Evolutionary conservation across 2,113 vertebrate genomes (phyloP).

Genomic region (Sapajus apella): DNA sequence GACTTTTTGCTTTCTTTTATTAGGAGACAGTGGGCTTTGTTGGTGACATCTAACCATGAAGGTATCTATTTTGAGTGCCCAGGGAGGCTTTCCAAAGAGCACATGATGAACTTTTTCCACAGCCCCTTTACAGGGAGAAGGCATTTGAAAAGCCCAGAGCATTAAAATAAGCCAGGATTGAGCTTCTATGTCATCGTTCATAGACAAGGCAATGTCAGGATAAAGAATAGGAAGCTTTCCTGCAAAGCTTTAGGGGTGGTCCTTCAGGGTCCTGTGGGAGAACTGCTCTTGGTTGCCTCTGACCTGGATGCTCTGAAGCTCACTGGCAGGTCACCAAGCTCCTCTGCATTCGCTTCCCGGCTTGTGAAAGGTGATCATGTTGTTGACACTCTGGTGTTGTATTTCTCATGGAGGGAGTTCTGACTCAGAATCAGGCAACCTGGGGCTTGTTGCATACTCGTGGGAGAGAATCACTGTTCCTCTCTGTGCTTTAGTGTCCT

Average conservation of each 20-base stretch:
- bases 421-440: neutral
- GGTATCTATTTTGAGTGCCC: slow-evolving; percentile 35
- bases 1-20: neutral
- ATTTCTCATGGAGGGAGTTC: slow-evolving; percentile 9
- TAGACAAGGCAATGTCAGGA: neutral
- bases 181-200: neutral
- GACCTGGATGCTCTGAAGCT: slow-evolving; percentile 31
- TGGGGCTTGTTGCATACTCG: neutral
- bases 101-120: slow-evolving; percentile 33
- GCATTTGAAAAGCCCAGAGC: slow-evolving; percentile 41
- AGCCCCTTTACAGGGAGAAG: slow-evolving; percentile 49
- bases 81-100: slow-evolving; percentile 45
- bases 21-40: slow-evolving; percentile 23
- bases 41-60: slow-evolving; percentile 5
- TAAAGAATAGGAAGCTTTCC: neutral
- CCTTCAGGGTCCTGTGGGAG: neutral
- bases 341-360: neutral
- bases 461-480: neutral
- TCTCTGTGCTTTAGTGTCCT: neutral
- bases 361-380: neutral
- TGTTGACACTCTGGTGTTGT: neutral
- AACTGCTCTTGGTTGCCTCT: neutral
- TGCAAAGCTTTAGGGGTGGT: neutral
- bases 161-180: slow-evolving; percentile 46
- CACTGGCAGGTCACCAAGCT: neutral